Evolutionary conservation across 1,140 invertebrate species (phyloP).

Genomic region (Rhyacophila brunnea): DNA sequence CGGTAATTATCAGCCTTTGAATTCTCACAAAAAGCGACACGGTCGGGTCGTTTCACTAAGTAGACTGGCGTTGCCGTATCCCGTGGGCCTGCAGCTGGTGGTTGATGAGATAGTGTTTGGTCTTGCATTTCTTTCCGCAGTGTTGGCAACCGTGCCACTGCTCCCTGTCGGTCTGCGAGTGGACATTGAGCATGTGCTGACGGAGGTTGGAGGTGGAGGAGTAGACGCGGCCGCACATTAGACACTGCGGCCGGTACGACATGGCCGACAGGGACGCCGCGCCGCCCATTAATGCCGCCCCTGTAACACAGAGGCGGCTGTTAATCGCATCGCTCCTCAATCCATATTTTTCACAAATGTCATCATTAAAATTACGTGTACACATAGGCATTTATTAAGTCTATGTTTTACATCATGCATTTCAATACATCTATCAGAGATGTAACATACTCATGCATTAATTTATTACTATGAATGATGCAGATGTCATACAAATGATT

Average conservation of each 20-base stretch:
- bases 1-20: conserved; percentile 25
- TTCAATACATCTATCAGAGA: conserved; percentile 26
- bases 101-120: conserved; percentile 74
- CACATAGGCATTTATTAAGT: conserved; percentile 14
- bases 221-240: conserved; percentile 67
- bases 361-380: conserved; percentile 14
- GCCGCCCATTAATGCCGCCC: conserved; percentile 52
- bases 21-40: conserved; percentile 4
- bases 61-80: conserved; percentile 61
- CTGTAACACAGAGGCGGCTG: conserved; percentile 57
- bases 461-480: conserved; percentile 9
- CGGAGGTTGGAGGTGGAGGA: conserved; percentile 68
- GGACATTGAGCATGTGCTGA: conserved; percentile 72
- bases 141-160: conserved; percentile 70
- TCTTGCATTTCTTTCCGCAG: conserved; percentile 74
- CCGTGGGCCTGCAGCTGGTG: conserved; percentile 73
- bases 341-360: not conserved
- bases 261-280: conserved; percentile 36
- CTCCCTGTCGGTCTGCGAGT: conserved; percentile 66
- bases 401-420: conserved; percentile 32
- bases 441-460: conserved; percentile 35
- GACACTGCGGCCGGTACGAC: conserved; percentile 61
- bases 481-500: conserved; percentile 11
- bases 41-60: conserved; percentile 38
- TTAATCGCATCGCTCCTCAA: conserved; percentile 24